phyloP scores from a whole-genome alignment of 1,140 invertebrate species.

The Drosophila rhopaloa region DNA sequence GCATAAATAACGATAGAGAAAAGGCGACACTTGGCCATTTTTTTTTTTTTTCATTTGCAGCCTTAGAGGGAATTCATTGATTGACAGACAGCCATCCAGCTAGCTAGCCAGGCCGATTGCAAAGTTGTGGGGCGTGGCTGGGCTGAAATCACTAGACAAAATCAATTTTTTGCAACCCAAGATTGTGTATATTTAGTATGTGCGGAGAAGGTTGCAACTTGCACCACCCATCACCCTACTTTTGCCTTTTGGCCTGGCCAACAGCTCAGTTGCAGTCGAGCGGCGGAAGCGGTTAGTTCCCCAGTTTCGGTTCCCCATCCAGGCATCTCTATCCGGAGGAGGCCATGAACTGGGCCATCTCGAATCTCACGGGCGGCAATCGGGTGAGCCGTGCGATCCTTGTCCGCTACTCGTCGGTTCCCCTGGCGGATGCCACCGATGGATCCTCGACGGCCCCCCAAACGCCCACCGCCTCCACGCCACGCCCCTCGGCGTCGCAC shows the following conservation, averaged over 20 bases:
- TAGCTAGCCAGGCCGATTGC: neutral
- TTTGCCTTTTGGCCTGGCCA: constrained; percentile 5
- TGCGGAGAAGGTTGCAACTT: constrained; percentile 16
- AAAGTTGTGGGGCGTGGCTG: constrained; percentile 34
- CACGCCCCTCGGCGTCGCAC: constrained; percentile 79
- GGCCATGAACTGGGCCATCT: constrained; percentile 83
- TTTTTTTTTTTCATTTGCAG: constrained; percentile 17
- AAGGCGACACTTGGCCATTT: constrained; percentile 45
- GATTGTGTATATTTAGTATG: constrained; percentile 26
- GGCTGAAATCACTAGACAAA: constrained; percentile 65
- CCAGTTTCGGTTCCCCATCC: constrained; percentile 7
- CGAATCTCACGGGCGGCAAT: constrained; percentile 82
- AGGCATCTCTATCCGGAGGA: constrained; percentile 4
- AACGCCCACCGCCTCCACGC: constrained; percentile 70
- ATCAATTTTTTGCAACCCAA: constrained; percentile 54
- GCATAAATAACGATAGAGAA: constrained; percentile 15
- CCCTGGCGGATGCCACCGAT: constrained; percentile 58
- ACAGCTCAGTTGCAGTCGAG: constrained; percentile 62
- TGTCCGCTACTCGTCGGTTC: constrained; percentile 82
- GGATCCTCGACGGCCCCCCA: constrained; percentile 79
- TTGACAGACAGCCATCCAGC: constrained; percentile 35
- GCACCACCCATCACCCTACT: neutral
- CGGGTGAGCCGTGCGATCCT: constrained; percentile 82
- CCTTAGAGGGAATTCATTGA: constrained; percentile 58
- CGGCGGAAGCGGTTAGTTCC: constrained; percentile 44